A percentile compares a stretch with the other conserved stretches of the same genome.
These are phyloP conservation scores for Drosophila funebris DNA, from an alignment of 1,140 invertebrate genomes.

Conservation along the genomic window DNA sequence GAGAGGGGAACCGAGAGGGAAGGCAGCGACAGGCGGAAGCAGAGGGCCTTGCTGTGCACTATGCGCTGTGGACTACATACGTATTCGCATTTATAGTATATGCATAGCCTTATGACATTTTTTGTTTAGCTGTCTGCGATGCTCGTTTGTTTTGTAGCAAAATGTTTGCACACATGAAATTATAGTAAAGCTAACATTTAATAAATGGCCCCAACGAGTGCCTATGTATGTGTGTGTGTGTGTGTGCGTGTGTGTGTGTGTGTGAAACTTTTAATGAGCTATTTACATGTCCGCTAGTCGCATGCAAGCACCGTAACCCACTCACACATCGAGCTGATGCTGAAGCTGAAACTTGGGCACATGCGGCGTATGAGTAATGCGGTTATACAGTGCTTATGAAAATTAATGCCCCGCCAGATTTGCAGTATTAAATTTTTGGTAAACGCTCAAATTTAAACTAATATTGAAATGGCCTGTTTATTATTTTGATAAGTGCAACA, in stretches of 20 bases:
- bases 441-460: neutral
- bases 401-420: neutral
- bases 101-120: slow-evolving; percentile 19
- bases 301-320: neutral
- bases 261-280: slow-evolving; percentile 44
- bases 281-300: slow-evolving; percentile 19
- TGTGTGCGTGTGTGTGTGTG: slow-evolving; percentile 3
- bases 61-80: neutral
- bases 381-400: slow-evolving; percentile 9
- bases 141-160: slow-evolving; percentile 55
- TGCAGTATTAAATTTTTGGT: neutral
- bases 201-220: slow-evolving; percentile 59
- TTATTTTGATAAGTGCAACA: slow-evolving; percentile 3
- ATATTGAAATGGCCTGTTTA: neutral
- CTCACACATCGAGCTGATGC: neutral
- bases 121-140: slow-evolving; percentile 40
- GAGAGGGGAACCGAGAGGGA: neutral
- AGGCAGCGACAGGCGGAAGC: slow-evolving; percentile 52
- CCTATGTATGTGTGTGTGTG: neutral
- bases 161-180: slow-evolving; percentile 72
- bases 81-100: slow-evolving; percentile 3
- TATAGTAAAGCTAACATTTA: slow-evolving; percentile 66
- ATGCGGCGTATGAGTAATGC: slow-evolving; percentile 39
- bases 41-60: slow-evolving; percentile 32
- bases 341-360: neutral